Base-by-base conservation (phyloP, 2,113 vertebrate species). In the Nymphicus hollandicus region DNA sequence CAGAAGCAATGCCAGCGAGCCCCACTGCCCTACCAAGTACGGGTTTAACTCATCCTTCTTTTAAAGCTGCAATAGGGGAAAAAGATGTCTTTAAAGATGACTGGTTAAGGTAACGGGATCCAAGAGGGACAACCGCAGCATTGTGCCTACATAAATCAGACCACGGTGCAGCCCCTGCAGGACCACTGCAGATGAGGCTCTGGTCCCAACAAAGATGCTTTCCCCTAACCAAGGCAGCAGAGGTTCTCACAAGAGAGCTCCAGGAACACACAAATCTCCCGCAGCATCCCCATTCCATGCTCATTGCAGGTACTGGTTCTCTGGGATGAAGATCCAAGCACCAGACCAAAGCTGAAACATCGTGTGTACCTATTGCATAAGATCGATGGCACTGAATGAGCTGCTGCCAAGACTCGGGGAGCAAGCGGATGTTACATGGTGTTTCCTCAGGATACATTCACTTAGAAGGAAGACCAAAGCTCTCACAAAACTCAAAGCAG, bases 301-400 rank as follows among this genome's bases (percentile, higher is more conserved):
- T 0, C 41, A 22, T 10, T 2, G 15, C 43, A 28, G n/a, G 20
- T 23, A 2, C 55, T 7, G 23, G 18, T 1, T 4, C 31, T 7
- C 44, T 2, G 11, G 0, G 3, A 28, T 16, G 44, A 39, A 39
- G 60, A 81, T 52, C 41, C 76, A 64, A 12, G 83, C 1, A 1
- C 69, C 72, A 82, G 60, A 29, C 7, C 60, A 16, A 46, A 6
- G 31, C 72, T 33, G n/a, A 55, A 33, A 35, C 9, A 4, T 0
- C 10, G 2, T 23, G 74, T 17, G 18, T 5, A 28, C 35, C 78
- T 29, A 1, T 10, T 29, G 55, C 6, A 3, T 7, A 33, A 81
- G 46, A 25, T 1, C 4, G 2, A 55, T 3, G 2, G 35, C 66
- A 14, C 0, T 8, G 31, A 17, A 7, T 5, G 10, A 35, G 50